phyloP scores from a whole-genome alignment of 2,113 vertebrate species.

The Dinomys branickii region DNA sequence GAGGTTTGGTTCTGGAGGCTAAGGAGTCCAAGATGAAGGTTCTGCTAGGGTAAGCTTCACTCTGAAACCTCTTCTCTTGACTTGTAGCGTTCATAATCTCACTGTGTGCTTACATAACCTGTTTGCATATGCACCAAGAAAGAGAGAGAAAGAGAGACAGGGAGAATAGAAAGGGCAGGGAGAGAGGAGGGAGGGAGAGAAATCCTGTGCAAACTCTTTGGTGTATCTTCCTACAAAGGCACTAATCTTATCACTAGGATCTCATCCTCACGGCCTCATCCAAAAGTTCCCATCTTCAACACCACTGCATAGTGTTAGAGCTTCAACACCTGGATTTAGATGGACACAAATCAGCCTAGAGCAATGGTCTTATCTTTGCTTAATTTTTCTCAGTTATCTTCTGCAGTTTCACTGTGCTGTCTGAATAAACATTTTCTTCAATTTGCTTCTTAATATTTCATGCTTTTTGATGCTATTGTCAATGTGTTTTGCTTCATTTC shows the following conservation, averaged over 20 bases:
- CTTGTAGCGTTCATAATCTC: not conserved
- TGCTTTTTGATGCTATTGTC: not conserved
- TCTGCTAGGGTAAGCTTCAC: not conserved
- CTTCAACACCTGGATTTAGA: not conserved
- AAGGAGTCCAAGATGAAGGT: not conserved
- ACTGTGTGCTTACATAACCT: not conserved
- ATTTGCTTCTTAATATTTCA: slow-evolving; percentile 16
- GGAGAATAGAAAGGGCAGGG: too few relatives aligned
- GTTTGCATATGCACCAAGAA: not conserved
- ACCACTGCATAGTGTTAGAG: not conserved
- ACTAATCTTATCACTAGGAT: not conserved
- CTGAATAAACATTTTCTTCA: not conserved
- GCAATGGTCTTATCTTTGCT: not conserved
- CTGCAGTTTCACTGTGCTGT: not conserved
- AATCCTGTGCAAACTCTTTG: not conserved
- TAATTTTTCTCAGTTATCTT: not conserved
- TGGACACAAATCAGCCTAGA: not conserved
- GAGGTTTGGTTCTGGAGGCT: not conserved
- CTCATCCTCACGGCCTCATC: not conserved
- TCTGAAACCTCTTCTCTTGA: not conserved
- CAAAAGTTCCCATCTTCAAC: not conserved
- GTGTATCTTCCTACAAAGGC: not conserved
- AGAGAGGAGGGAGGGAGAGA: not conserved
- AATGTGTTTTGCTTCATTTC: slow-evolving; percentile 31
- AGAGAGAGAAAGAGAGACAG: not conserved